Evolutionary conservation across 2,113 vertebrate species (phyloP).

Genomic region (Coracopsis vasa): DNA sequence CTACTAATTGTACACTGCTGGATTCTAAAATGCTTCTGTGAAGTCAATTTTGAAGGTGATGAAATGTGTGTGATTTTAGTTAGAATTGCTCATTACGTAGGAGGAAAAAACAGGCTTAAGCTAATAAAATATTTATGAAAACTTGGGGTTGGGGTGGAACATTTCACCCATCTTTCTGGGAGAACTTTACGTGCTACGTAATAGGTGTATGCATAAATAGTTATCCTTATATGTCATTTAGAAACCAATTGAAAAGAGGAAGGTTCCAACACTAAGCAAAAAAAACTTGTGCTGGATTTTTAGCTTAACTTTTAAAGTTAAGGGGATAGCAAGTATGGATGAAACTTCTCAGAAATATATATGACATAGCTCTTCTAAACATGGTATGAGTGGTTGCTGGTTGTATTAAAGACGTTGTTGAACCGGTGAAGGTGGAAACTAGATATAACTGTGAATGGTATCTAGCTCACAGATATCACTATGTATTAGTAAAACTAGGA

Average conservation of each 20-base stretch:
- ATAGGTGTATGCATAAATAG: neutral
- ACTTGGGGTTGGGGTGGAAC: neutral
- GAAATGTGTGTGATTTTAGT: neutral
- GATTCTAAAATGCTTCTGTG: neutral
- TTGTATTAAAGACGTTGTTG: neutral
- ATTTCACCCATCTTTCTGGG: neutral
- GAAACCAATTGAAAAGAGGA: neutral
- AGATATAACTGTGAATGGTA: neutral
- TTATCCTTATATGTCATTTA: neutral
- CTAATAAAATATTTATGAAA: neutral
- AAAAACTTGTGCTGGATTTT: neutral
- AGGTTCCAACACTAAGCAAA: neutral
- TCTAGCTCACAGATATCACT: neutral
- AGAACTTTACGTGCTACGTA: accelerated
- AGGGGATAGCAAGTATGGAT: neutral
- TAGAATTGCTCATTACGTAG: neutral
- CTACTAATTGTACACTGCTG: neutral
- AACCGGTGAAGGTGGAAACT: neutral
- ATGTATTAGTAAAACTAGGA: neutral
- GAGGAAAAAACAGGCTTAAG: neutral
- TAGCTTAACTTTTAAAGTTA: neutral
- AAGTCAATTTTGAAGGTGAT: neutral
- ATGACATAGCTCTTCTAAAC: accelerated
- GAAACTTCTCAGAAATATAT: neutral
- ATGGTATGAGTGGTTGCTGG: neutral